Percentiles rank a stretch among this genome's conserved stretches.
Conservation (phyloP, 2,797 vertebrate species). For the Hylomyscus alleni region DNA sequence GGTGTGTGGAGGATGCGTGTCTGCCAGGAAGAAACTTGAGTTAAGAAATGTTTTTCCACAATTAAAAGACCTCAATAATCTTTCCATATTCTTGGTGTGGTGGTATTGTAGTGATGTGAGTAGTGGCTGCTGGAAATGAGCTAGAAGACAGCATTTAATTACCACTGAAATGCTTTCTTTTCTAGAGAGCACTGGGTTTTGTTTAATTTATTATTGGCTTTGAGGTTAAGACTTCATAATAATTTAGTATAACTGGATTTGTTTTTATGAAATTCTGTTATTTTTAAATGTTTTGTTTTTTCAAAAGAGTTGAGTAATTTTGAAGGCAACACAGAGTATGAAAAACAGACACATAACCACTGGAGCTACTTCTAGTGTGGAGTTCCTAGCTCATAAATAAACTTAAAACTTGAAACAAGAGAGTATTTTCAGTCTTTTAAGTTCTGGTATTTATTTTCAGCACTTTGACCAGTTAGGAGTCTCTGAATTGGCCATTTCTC, state of each 20-base stretch:
- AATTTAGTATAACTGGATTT: slow-evolving; percentile 27
- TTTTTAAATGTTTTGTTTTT: slow-evolving; percentile 45
- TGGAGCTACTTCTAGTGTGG: not conserved
- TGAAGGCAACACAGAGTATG: slow-evolving; percentile 32
- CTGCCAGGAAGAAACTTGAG: not conserved
- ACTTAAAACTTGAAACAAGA: slow-evolving; percentile 24
- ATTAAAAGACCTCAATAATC: not conserved
- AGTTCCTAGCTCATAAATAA: not conserved
- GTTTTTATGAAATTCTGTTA: slow-evolving; percentile 47
- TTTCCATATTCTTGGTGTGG: not conserved
- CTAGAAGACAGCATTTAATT: not conserved
- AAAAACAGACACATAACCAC: slow-evolving; percentile 47
- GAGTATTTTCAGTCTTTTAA: not conserved
- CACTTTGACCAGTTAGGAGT: not conserved
- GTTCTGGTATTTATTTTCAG: not conserved
- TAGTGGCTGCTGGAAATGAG: not conserved
- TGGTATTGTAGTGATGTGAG: not conserved
- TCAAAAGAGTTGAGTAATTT: slow-evolving; percentile 56
- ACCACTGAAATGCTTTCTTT: slow-evolving; percentile 10
- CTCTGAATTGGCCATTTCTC: not conserved
- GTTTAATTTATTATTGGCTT: slow-evolving; percentile 42
- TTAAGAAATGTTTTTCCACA: not conserved
- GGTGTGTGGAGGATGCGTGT: not conserved
- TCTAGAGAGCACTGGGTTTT: not conserved
- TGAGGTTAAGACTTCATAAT: not conserved